Conservation (phyloP, 2,113 vertebrate species). For the Naja naja region DNA sequence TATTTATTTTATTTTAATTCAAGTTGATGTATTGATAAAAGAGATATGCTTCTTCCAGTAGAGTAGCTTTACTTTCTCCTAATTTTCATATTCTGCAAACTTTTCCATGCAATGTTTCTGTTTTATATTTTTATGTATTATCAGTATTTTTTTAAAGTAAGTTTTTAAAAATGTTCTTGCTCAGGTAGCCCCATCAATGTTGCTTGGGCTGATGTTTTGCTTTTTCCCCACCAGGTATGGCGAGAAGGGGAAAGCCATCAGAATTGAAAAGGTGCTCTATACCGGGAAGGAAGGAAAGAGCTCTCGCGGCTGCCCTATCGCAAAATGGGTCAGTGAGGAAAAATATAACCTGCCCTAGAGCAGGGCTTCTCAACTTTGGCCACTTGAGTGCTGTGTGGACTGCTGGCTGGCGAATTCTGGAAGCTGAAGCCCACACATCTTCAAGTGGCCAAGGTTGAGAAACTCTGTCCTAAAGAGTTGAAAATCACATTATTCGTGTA, state of each 20-base stretch:
- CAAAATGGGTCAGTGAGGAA: constrained; percentile 91
- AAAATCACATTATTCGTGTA: background rate
- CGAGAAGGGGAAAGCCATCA: constrained; percentile 90
- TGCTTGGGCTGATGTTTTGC: background rate
- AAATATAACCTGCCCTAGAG: background rate
- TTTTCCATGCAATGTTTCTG: background rate
- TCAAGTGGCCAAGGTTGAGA: background rate
- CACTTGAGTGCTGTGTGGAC: background rate
- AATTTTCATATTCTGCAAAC: background rate
- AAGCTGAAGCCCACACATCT: background rate
- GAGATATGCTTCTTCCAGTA: background rate
- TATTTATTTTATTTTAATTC: background rate
- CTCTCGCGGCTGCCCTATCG: constrained; percentile 95
- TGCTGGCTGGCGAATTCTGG: background rate
- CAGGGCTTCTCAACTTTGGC: background rate
- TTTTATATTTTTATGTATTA: background rate
- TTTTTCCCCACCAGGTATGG: constrained; percentile 78
- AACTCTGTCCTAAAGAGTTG: background rate
- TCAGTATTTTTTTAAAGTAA: background rate
- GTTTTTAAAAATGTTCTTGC: background rate
- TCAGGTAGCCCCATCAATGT: background rate
- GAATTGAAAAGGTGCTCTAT: constrained; percentile 95
- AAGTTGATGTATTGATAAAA: background rate
- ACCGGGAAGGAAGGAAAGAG: constrained; percentile 96
- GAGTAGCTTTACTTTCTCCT: background rate